Evolutionary conservation across 2,113 vertebrate species (phyloP), one percentile per base, ranked within the genome.

Genomic region (Percina caprodes): DNA sequence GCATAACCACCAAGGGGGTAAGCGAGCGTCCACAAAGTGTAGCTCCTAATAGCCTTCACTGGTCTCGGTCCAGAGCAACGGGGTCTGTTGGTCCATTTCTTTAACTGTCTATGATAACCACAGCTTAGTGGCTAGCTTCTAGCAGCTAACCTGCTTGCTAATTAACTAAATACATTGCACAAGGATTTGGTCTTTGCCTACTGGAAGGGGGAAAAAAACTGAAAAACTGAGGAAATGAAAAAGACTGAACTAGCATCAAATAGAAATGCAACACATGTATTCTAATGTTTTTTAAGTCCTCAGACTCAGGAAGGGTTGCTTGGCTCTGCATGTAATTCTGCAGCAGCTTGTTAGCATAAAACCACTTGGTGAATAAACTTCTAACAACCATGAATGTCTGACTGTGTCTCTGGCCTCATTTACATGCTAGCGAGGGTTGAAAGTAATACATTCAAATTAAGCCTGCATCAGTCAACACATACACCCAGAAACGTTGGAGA

Each of bases 301-400:
- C 33, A 46, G 42, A 62, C 56, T 52, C 6, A 39, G 62, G n/a
- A 16, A 39, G 24, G 19, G 69, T 79, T 72, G 35, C 84, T 35
- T 24, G 1, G 16, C 70, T 19, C 15, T 1, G 45, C 58, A 30
- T 0, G 35, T 67, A 59, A 14, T 19, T 26, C 66, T 55, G 77
- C 60, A 48, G 77, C 35, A 68, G 54, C 84, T 78, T 69, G 61
- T 84, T 61, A 80, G 77, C 63, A 83, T 58, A 21, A 83, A 80
- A 77, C 62, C 75, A 51, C 33, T 18, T 6, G 1, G 56, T 77
- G 77, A 80, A 85, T 72, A 71, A 69, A 62, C 65, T 13, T 45
- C 69, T 83, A 85, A 87, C 54, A n/a, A 54, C 23, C 85, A 24
- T 80, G 79, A 83, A 74, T 60, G 77, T 71, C 21, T 63, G 69